phyloP scores from a whole-genome alignment of 2,888 invertebrate species.

The Mythimna loreyi region DNA sequence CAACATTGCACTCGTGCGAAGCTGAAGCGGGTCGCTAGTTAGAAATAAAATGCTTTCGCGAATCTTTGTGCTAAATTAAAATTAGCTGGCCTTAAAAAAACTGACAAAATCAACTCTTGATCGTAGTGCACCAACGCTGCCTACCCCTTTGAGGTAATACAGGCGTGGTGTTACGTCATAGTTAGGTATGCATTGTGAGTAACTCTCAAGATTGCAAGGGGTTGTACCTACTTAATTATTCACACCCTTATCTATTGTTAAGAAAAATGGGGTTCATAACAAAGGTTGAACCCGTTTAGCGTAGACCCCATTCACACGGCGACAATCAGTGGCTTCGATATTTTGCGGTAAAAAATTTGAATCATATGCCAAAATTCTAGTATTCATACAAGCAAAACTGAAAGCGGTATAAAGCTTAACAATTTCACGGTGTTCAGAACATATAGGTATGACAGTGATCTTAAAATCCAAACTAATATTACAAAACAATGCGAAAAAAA shows the following conservation, averaged over 20 bases:
- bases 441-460: background rate
- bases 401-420: background rate
- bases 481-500: no score
- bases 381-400: background rate
- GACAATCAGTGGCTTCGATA: background rate
- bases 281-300: conserved; percentile 1
- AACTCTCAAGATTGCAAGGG: background rate
- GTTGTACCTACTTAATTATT: conserved; percentile 15
- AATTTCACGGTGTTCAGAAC: background rate
- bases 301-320: background rate
- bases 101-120: no score
- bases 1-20: no score
- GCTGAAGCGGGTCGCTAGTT: no score
- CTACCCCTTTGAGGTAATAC: background rate
- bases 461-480: background rate
- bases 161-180: background rate
- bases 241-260: background rate
- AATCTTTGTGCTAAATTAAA: no score
- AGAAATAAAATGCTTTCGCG: no score
- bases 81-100: no score
- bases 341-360: background rate
- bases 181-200: background rate
- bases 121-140: no score
- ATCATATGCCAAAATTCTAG: no score
- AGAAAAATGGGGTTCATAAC: conserved; percentile 10